These are phyloP conservation scores for Pseudachorutes palmiensis DNA, from an alignment of 1,140 invertebrate species.

Conservation along the genomic window DNA sequence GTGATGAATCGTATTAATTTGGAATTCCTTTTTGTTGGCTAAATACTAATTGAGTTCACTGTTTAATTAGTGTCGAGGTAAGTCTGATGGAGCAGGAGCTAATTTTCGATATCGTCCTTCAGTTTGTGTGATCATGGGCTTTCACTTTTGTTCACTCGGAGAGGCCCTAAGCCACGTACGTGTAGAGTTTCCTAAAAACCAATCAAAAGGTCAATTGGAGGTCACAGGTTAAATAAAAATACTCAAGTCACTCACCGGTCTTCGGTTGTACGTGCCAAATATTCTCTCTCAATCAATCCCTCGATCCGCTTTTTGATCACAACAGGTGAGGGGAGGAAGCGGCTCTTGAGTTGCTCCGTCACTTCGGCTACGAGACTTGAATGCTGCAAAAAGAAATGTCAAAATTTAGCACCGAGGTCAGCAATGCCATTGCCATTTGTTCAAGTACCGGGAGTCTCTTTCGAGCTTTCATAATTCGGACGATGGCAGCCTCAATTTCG, in stretches of 20 bases:
- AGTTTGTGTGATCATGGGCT: too few species aligned
- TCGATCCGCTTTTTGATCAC: constrained; percentile 99
- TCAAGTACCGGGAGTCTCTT: constrained; percentile 77
- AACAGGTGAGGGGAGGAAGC: constrained; percentile 94
- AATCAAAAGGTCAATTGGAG: too few species aligned
- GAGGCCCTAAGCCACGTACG: constrained; percentile 72
- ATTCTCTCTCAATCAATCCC: constrained; percentile 97
- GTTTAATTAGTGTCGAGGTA: too few species aligned
- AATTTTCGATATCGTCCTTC: too few species aligned
- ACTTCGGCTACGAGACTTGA: constrained; percentile 94
- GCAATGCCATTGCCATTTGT: too few species aligned
- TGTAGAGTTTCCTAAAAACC: constrained; percentile 73
- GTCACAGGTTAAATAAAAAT: not conserved
- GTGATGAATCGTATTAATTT: not conserved
- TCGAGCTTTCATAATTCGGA: constrained; percentile 98
- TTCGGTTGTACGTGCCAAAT: constrained; percentile 89
- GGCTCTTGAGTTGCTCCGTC: constrained; percentile 87
- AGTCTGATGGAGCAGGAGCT: too few species aligned
- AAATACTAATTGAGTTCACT: too few species aligned
- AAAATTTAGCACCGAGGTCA: too few species aligned
- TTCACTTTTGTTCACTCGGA: not conserved
- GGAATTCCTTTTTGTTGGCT: not conserved
- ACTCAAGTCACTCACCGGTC: constrained; percentile 57
- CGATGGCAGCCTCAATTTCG: constrained; percentile 99
- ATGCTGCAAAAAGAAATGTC: constrained; percentile 51